Conservation (phyloP, 2,888 invertebrate species). For the Epinotia brunnichana region DNA sequence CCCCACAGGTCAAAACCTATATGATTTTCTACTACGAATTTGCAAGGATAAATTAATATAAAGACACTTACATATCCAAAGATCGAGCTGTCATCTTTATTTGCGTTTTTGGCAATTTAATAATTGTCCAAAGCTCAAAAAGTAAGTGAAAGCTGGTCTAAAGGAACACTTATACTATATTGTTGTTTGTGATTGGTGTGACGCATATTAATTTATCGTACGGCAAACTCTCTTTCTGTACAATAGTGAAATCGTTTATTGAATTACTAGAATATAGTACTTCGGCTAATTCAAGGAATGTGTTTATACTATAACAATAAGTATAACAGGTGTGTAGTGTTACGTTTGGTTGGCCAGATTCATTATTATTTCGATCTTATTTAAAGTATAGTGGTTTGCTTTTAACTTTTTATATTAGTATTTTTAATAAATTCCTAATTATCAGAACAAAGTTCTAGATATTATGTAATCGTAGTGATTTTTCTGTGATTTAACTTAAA, state of each 20-base stretch:
- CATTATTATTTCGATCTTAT: no score
- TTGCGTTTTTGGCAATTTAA: constrained; percentile 10
- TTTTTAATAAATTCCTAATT: no score
- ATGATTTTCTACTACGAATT: neutral
- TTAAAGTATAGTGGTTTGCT: neutral
- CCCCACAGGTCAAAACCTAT: no score
- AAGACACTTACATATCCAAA: neutral
- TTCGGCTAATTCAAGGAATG: neutral
- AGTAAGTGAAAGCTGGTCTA: neutral
- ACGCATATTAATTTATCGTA: neutral
- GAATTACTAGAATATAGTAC: neutral
- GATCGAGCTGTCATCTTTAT: neutral
- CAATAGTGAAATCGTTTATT: neutral
- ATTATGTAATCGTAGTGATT: neutral
- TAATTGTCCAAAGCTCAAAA: constrained; percentile 3
- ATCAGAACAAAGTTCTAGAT: neutral
- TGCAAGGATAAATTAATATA: neutral
- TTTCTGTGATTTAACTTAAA: constrained; percentile 11
- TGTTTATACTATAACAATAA: neutral
- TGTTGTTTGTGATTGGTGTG: no score
- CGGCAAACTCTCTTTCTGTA: neutral
- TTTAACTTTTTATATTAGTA: neutral
- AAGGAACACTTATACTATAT: no score
- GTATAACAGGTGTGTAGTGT: neutral
- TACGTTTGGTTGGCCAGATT: neutral